Percentiles rank a stretch among this genome's conserved stretches.
Evolutionary conservation across 2,797 vertebrate species (phyloP).

Genomic region (Cryptoblepharus egeriae): DNA sequence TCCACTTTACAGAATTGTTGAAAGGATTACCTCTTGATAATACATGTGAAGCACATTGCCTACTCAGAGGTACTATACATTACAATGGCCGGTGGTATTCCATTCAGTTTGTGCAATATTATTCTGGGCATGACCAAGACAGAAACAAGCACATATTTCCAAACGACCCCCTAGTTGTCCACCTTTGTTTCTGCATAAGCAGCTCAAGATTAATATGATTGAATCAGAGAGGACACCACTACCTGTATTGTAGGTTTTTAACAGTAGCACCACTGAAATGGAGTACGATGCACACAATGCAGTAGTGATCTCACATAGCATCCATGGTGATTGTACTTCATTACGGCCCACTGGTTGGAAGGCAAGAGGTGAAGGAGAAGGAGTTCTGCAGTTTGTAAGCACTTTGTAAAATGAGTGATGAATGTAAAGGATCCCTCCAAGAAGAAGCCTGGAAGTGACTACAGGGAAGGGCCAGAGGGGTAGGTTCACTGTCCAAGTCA

Average conservation of each 20-base stretch:
- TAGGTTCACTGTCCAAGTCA: too few relatives aligned
- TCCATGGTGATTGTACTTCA: not conserved
- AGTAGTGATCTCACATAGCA: not conserved
- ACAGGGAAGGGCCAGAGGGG: too few relatives aligned
- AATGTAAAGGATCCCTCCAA: not conserved
- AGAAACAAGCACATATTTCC: not conserved
- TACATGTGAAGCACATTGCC: too few relatives aligned
- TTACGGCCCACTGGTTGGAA: not conserved
- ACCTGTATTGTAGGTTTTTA: not conserved
- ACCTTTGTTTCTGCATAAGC: not conserved
- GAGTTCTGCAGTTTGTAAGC: not conserved
- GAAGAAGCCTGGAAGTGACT: too few relatives aligned
- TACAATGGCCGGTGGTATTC: too few relatives aligned
- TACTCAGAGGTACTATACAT: too few relatives aligned
- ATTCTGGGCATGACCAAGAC: not conserved
- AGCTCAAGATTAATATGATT: not conserved
- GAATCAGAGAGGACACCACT: not conserved
- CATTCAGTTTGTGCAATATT: not conserved
- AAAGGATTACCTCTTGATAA: too few relatives aligned
- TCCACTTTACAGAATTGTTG: too few relatives aligned
- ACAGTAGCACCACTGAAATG: not conserved
- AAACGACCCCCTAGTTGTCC: not conserved
- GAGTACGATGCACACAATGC: not conserved
- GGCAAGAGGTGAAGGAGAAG: not conserved
- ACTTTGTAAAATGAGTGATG: constrained; percentile 1